A percentile compares a stretch with the other conserved stretches of the same genome.
These are phyloP conservation scores for Tachina lurida DNA, from an alignment of 2,888 invertebrate species.

Conservation along the genomic window DNA sequence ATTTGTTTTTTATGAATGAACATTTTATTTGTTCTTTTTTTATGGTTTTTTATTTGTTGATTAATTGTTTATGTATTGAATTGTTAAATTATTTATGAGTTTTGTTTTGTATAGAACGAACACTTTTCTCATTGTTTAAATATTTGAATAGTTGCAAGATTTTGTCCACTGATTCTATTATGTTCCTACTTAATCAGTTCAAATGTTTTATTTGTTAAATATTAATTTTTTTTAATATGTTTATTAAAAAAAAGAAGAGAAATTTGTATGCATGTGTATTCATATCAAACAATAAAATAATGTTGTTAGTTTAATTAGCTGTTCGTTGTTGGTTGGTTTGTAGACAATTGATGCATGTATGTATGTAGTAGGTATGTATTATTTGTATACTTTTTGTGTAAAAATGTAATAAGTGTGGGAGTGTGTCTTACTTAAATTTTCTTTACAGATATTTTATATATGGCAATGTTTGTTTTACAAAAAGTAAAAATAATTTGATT, in stretches of 20 bases:
- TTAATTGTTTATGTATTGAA: constrained; percentile 22
- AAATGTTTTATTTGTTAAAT: constrained; percentile 27
- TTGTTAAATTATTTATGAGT: constrained; percentile 23
- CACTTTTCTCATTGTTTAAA: constrained; percentile 37
- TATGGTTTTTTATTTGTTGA: not conserved
- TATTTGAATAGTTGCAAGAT: constrained; percentile 27
- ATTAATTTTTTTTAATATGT: constrained; percentile 47
- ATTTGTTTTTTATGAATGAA: not conserved
- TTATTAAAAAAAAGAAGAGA: constrained; percentile 7
- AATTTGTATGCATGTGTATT: not conserved
- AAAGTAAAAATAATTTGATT: constrained; percentile 49
- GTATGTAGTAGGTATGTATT: too few relatives aligned
- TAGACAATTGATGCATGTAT: not conserved
- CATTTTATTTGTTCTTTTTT: not conserved
- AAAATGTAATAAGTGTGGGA: constrained; percentile 18
- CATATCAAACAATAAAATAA: constrained; percentile 6
- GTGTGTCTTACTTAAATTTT: constrained; percentile 23
- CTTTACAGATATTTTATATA: constrained; percentile 49
- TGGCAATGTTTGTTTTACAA: constrained; percentile 63
- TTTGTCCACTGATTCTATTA: constrained; percentile 27
- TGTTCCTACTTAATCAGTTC: constrained; percentile 16
- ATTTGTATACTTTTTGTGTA: constrained; percentile 4
- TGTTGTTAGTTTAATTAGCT: constrained; percentile 47
- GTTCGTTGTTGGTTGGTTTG: constrained; percentile 55
- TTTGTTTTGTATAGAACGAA: constrained; percentile 32